Base-by-base conservation (phyloP, 2,888 invertebrate genomes). In the Toxonevra muliebris region DNA sequence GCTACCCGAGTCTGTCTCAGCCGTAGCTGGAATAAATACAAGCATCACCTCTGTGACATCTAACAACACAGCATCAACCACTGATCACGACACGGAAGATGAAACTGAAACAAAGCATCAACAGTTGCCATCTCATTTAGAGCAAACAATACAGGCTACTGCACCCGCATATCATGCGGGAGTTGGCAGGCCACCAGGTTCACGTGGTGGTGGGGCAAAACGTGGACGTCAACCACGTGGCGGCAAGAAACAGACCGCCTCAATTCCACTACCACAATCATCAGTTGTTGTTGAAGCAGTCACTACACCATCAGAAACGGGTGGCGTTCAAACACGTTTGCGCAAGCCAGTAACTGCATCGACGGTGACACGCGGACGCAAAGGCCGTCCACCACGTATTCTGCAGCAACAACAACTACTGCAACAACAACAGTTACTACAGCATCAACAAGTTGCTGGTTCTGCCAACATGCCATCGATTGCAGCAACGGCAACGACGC, bases 271-370 rank as follows among this genome's bases (percentile, higher is more conserved):
- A 42, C 65, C 55, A 7, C 15, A 72, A 11, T 68, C 71, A 12
- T 19, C 52, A 15, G 19, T n/a, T n/a, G 30, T 2, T 30, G 7
- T 7, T 30, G 30, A 30, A 30, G n/a, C 30, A 12, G n/a, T n/a
- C n/a, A 64, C 71, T 2, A 10, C 75, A 17, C 52, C 20, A 8
- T 58, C 67, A 9, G 61, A 71, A 57, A 45, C 57, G 0, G 42
- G 67, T 8, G 89, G 89, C 1, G 87, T 89, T 1, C 88, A 88
- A 71, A 89, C 90, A 0, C 85, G 90, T 30, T 85, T 89, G 5
- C 86, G 87, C n/a, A 84, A 84, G 50, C 83, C 81, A 0, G 74
- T 74, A 2, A 73, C 76, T 10, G 75, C 74, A 3, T 60, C 68
- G 19, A 78, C 83, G 0, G 76, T 79, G n/a, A 77, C 83, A 0